These are phyloP conservation scores for Megalops cyprinoides DNA, from an alignment of 2,797 vertebrate genomes.

Conservation along the genomic window DNA sequence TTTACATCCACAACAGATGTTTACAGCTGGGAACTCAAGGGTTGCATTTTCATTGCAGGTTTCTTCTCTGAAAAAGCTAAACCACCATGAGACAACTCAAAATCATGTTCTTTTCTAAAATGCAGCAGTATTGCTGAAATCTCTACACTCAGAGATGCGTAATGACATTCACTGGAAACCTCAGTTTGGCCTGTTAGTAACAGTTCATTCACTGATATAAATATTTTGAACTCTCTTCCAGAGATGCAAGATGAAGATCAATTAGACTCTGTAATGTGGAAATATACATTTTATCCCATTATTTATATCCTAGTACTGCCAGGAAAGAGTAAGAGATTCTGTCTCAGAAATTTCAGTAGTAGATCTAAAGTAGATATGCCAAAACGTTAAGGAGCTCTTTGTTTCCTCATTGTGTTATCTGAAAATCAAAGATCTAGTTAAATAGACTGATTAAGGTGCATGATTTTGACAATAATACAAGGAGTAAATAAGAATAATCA, in stretches of 20 bases:
- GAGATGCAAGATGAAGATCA: constrained; percentile 56
- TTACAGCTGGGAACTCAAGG: constrained; percentile 46
- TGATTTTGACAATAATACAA: neutral
- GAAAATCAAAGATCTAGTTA: neutral
- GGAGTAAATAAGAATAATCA: neutral
- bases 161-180: constrained; percentile 54
- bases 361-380: neutral
- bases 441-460: neutral
- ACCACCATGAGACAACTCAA: too few species aligned
- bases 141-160: constrained; percentile 54
- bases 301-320: neutral
- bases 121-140: constrained; percentile 38
- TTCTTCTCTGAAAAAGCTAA: neutral
- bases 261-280: too few species aligned
- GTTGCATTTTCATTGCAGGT: constrained; percentile 24
- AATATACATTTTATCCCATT: constrained; percentile 15
- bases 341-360: neutral
- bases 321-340: neutral
- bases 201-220: constrained; percentile 55
- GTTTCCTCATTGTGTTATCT: neutral
- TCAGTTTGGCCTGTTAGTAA: too few species aligned
- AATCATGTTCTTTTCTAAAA: constrained; percentile 2
- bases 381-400: neutral
- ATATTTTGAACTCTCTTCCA: constrained; percentile 53
- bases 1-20: constrained; percentile 59